Conservation (phyloP, 1,140 invertebrate genomes). For the Cecropterus lyciades region DNA sequence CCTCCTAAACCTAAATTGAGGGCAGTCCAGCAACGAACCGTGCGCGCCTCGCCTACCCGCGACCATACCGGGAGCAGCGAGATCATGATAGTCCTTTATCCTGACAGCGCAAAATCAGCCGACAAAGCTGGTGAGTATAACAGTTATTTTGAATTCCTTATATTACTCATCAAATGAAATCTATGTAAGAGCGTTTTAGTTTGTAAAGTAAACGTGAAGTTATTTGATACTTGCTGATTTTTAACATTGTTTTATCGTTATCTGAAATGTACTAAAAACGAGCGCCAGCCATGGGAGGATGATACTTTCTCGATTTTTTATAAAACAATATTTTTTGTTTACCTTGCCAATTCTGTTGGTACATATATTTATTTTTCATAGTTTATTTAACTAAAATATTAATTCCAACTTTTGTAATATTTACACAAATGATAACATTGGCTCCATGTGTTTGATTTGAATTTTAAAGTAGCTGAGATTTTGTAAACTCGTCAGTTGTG, state of each 20-base stretch:
- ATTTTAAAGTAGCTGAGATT: background rate
- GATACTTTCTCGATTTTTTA: no score
- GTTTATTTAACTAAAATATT: no score
- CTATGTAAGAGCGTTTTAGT: no score
- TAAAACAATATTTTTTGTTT: no score
- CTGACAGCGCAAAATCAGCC: slow-evolving; percentile 84
- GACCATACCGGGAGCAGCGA: slow-evolving; percentile 87
- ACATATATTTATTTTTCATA: no score
- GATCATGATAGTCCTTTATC: slow-evolving; percentile 92
- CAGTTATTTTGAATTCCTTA: background rate
- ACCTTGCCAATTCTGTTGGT: no score
- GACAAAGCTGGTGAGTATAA: slow-evolving; percentile 68
- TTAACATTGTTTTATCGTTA: no score
- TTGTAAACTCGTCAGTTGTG: slow-evolving; percentile 23
- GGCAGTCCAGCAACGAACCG: slow-evolving; percentile 14
- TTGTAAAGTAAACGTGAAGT: no score
- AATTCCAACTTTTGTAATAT: no score
- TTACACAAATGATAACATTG: background rate
- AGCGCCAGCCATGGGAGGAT: no score
- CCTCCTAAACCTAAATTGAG: slow-evolving; percentile 3
- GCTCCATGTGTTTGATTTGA: background rate
- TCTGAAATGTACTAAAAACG: no score
- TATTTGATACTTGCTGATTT: no score
- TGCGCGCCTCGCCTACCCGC: slow-evolving; percentile 39
- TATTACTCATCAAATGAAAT: background rate